phyloP scores from a whole-genome alignment of 2,113 vertebrate species.

The Oryzias melastigma region DNA sequence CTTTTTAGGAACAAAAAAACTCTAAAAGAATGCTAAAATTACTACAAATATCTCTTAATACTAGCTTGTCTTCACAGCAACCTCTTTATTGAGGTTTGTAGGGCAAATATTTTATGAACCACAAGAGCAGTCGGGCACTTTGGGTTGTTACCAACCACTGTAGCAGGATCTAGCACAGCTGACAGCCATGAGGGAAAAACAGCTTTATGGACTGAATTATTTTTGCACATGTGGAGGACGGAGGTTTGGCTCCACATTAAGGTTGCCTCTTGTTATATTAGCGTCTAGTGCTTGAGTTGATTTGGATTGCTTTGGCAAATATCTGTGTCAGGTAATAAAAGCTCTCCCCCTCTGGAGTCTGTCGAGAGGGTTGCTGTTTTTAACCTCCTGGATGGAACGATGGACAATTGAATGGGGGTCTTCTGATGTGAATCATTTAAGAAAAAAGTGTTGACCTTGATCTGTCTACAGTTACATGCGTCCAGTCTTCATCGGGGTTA shows the following conservation, averaged over 20 bases:
- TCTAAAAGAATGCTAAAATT: no score
- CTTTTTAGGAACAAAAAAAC: not conserved
- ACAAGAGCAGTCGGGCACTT: slow-evolving; percentile 5
- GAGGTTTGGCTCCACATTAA: not conserved
- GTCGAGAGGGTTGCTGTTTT: not conserved
- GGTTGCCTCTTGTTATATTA: not conserved
- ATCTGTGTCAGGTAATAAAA: not conserved
- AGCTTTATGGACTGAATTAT: slow-evolving; percentile 1
- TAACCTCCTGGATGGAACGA: not conserved
- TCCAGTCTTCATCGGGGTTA: no score
- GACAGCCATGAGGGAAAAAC: slow-evolving; percentile 2
- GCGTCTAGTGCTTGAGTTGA: not conserved
- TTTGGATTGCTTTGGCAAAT: not conserved
- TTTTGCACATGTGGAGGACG: slow-evolving; percentile 2
- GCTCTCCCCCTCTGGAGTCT: not conserved
- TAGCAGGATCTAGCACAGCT: slow-evolving; percentile 27
- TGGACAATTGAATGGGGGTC: not conserved
- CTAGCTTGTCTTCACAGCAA: not conserved
- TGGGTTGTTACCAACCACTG: slow-evolving; percentile 12
- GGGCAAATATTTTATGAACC: slow-evolving; percentile 38
- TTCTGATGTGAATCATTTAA: not conserved
- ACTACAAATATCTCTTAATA: no score
- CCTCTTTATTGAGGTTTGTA: slow-evolving; percentile 35
- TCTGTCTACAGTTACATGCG: no score
- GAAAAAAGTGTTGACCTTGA: not conserved